Evolutionary conservation across 2,113 vertebrate species (phyloP).

Genomic region (Ginglymostoma cirratum): DNA sequence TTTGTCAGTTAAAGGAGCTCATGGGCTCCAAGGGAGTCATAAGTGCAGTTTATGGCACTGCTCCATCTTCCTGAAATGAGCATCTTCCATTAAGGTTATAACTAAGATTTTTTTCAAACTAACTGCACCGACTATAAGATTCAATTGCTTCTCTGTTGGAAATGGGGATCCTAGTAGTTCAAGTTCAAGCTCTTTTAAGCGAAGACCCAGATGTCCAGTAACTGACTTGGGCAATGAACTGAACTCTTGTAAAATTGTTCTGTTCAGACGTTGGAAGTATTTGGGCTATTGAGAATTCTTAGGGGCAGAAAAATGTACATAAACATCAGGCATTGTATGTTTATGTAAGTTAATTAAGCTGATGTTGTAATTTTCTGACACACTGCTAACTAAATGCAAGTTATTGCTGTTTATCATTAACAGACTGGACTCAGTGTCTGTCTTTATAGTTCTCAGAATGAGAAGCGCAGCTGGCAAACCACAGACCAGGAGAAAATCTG

Average conservation of each 20-base stretch:
- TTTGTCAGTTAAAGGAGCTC: neutral
- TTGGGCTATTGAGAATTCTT: neutral
- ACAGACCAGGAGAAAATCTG: neutral
- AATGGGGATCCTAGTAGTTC: neutral
- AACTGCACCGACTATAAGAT: neutral
- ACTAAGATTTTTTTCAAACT: conserved; percentile 2
- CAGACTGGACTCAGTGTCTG: neutral
- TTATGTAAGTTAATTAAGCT: neutral
- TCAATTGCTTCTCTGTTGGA: neutral
- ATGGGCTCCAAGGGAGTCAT: conserved; percentile 22
- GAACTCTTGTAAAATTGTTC: neutral
- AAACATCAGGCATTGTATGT: neutral
- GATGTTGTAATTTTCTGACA: neutral
- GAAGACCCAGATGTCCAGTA: neutral
- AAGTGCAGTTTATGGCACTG: conserved; percentile 17
- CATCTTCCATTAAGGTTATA: conserved; percentile 12
- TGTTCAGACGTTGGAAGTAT: neutral
- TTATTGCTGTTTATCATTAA: neutral
- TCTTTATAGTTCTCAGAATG: neutral
- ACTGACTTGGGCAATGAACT: neutral
- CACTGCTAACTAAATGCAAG: neutral
- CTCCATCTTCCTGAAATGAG: conserved; percentile 3
- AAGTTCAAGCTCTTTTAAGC: neutral
- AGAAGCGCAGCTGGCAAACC: neutral
- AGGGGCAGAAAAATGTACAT: neutral